Conservation (phyloP, 2,797 vertebrate species). For the Poecilia velifera region DNA sequence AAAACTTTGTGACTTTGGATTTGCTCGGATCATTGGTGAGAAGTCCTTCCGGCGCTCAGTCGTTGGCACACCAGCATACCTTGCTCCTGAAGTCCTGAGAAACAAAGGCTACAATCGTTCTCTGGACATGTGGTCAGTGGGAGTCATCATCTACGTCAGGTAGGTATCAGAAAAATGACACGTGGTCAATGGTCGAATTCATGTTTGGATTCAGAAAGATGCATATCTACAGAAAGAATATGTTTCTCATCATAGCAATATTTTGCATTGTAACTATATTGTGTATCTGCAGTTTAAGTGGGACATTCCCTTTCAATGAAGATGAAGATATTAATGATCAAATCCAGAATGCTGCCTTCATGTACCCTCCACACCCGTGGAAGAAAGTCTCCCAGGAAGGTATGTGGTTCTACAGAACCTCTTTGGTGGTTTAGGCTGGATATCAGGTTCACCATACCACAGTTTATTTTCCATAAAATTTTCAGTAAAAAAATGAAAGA, state of each 20-base stretch:
- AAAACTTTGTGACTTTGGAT: slow-evolving; percentile 97
- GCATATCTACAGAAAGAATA: not conserved
- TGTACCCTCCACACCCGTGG: slow-evolving; percentile 98
- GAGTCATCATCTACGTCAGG: slow-evolving; percentile 94
- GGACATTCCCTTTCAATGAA: slow-evolving; percentile 97
- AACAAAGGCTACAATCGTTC: slow-evolving; percentile 98
- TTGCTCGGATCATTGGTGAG: slow-evolving; percentile 96
- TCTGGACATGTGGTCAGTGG: slow-evolving; percentile 98
- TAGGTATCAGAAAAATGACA: slow-evolving; percentile 11
- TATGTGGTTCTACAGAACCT: slow-evolving; percentile 48
- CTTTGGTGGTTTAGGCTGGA: not conserved
- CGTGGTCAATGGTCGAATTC: not conserved
- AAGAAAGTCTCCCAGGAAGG: slow-evolving; percentile 94
- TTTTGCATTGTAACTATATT: not conserved
- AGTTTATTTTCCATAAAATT: not conserved
- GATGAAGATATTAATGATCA: slow-evolving; percentile 98
- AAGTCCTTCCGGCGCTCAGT: slow-evolving; percentile 96
- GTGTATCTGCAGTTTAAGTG: slow-evolving; percentile 85
- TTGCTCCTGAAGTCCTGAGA: slow-evolving; percentile 93
- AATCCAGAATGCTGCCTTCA: slow-evolving; percentile 98
- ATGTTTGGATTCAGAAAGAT: not conserved
- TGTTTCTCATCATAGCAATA: not conserved
- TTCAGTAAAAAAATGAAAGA: not conserved
- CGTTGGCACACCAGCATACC: slow-evolving; percentile 94
- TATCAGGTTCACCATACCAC: not conserved